Base-by-base conservation (phyloP, 2,797 vertebrate genomes). In the Eidolon dupreanum region DNA sequence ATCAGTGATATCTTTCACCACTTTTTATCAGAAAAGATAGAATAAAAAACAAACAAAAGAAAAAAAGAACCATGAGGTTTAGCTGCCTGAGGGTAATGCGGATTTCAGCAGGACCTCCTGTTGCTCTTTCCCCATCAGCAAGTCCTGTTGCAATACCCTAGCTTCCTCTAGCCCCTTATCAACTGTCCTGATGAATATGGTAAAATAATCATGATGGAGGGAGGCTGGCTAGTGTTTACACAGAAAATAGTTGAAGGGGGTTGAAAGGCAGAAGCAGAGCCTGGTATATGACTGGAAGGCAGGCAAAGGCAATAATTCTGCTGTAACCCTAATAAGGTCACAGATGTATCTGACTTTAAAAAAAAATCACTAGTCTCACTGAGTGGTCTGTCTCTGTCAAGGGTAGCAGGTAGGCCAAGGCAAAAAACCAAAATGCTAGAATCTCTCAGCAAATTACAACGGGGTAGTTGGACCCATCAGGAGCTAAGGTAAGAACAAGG, bases 11-110 rank as follows among this genome's bases (percentile, higher is more conserved):
- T 43, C 78, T 41, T 77, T 91, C 53, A 73, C 33, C 43, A 59
- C 28, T 85, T 94, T 63, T 88, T 88, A 85, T 65, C 20, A 57
- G 20, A 75, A 75, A 92, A 91, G 46, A 75, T 85, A 19, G 86
- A 63, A 78, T 13, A 70, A 36, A 43, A 73, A 73, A 68, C 31
- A 31, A 33, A 53, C 38, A 82, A 20, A 71, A 49, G 49, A 49
- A 16, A 49, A 46, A 49, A 49, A 49, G 49, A 49, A 82, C 75
- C 28, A 41, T 0, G 8, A 84, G 38, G 70, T 28, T 75, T 53
- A 55, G 81, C 49, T 70, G 70, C 38, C 33, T 38, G 53, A 89
- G 55, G 61, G 33, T 38, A 74, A 65, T 20, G 0, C 61, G 73
- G 63, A 71, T 88, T 43, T 92, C 74, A 61, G 12, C 49, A 49